Conservation (phyloP, 2,113 vertebrate genomes). For the Carlito syrichta region DNA sequence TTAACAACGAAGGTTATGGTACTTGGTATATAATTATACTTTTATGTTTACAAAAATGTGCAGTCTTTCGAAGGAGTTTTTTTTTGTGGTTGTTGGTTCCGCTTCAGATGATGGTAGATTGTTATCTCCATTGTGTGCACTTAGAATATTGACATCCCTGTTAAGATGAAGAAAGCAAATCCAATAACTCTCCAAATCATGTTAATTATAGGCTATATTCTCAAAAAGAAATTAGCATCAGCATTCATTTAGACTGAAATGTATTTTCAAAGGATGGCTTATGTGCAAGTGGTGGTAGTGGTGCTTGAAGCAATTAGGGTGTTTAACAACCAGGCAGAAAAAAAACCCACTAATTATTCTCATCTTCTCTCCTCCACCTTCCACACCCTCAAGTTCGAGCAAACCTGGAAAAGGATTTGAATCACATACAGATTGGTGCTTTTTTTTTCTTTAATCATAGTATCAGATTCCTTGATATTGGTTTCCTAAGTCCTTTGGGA, state of each 20-base stretch:
- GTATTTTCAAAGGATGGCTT: constrained; percentile 51
- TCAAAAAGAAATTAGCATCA: constrained; percentile 62
- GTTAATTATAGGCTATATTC: constrained; percentile 61
- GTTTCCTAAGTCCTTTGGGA: neutral
- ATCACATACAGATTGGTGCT: neutral
- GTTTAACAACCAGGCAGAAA: constrained; percentile 53
- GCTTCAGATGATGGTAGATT: constrained; percentile 1
- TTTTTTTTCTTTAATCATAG: no score
- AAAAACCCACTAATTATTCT: constrained; percentile 43
- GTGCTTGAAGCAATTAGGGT: constrained; percentile 59
- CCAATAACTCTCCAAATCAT: constrained; percentile 53
- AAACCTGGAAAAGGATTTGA: neutral
- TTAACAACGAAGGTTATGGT: constrained; percentile 23
- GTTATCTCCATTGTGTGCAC: neutral
- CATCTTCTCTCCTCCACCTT: accelerated
- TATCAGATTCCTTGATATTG: constrained; percentile 20
- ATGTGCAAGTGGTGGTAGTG: constrained; percentile 36
- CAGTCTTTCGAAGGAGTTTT: neutral
- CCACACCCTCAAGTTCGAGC: neutral
- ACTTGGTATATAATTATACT: constrained; percentile 43
- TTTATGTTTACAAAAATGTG: neutral
- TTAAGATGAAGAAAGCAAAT: constrained; percentile 63
- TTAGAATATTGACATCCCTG: constrained; percentile 52
- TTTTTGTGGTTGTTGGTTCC: constrained; percentile 61
- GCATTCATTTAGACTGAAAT: constrained; percentile 58